phyloP scores from a whole-genome alignment of 2,113 vertebrate species.

The Actinemys pallida region DNA sequence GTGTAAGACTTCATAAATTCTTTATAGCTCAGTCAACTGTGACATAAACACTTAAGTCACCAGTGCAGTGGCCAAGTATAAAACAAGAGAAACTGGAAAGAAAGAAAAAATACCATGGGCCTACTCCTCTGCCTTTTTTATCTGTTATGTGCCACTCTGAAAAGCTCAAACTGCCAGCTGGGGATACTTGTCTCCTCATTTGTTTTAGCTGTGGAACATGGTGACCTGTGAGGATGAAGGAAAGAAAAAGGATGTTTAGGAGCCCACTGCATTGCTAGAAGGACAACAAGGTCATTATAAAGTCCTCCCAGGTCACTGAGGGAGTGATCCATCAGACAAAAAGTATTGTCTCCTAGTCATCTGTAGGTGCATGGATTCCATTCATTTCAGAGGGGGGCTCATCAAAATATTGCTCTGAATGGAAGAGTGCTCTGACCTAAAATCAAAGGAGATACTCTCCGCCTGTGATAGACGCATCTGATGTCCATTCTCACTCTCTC shows the following conservation, averaged over 20 bases:
- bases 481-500: neutral
- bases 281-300: neutral
- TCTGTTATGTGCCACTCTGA: neutral
- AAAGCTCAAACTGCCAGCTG: neutral
- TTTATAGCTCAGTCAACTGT: neutral
- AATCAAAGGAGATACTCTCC: neutral
- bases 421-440: neutral
- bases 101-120: rapidly evolving
- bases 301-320: neutral
- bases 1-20: neutral
- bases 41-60: neutral
- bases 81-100: neutral
- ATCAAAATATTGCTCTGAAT: neutral
- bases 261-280: neutral
- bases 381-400: neutral
- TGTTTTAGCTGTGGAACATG: neutral
- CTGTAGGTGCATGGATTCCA: rapidly evolving
- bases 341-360: neutral
- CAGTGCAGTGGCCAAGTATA: neutral
- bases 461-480: rapidly evolving
- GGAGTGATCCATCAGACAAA: neutral
- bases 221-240: neutral
- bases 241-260: neutral
- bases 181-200: rapidly evolving
- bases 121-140: neutral